A percentile compares a stretch with the other conserved stretches of the same genome.
Conservation (phyloP, 2,797 vertebrate species). For the Poeciliopsis infans region DNA sequence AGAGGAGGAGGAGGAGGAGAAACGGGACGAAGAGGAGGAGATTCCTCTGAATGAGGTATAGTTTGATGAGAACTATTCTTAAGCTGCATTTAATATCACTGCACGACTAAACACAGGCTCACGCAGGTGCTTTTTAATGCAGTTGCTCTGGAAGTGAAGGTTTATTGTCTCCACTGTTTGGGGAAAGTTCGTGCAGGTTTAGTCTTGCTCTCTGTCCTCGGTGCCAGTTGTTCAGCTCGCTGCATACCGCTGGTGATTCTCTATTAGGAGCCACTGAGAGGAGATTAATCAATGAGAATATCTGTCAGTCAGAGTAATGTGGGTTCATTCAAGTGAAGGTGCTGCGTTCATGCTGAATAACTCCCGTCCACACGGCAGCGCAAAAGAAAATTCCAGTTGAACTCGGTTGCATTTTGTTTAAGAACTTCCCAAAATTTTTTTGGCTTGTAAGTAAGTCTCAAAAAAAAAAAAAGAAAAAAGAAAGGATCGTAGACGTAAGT, state of each 20-base stretch:
- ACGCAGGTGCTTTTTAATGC: background rate
- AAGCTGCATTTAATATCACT: background rate
- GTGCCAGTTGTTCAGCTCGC: background rate
- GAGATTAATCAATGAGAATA: background rate
- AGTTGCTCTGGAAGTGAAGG: background rate
- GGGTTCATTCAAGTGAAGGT: background rate
- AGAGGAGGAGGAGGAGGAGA: slow-evolving; percentile 41
- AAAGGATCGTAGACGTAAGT: background rate
- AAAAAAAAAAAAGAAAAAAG: background rate
- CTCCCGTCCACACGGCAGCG: background rate
- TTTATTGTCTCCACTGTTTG: background rate
- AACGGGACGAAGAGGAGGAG: slow-evolving; percentile 63
- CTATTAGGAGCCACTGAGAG: background rate
- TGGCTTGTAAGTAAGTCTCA: background rate
- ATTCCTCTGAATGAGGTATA: slow-evolving; percentile 86
- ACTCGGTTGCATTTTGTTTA: background rate
- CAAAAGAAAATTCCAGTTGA: background rate
- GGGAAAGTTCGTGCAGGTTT: background rate
- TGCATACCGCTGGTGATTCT: background rate
- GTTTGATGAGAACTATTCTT: background rate
- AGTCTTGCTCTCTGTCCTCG: background rate
- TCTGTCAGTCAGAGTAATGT: background rate
- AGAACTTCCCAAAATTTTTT: background rate
- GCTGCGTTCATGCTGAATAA: background rate
- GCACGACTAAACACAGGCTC: too few species aligned